phyloP scores from a whole-genome alignment of 2,888 invertebrate species.

The Protodeltote pygarga region DNA sequence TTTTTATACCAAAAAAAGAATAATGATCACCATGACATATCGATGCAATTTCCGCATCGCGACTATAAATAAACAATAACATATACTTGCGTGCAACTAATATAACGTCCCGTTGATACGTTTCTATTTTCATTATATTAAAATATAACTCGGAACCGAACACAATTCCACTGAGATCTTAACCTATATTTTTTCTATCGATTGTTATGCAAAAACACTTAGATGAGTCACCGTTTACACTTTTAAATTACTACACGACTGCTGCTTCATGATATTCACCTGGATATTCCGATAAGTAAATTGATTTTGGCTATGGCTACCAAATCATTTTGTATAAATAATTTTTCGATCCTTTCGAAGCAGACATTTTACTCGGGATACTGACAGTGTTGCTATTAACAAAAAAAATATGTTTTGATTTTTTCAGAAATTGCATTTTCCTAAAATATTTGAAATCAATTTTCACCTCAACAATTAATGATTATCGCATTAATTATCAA shows the following conservation, averaged over 20 bases:
- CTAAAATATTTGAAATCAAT: too few relatives aligned
- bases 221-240: constrained; percentile 71
- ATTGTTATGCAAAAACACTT: constrained; percentile 86
- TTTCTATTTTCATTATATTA: constrained; percentile 70
- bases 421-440: neutral
- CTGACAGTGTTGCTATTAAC: constrained; percentile 56
- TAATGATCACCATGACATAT: constrained; percentile 78
- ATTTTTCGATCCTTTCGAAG: constrained; percentile 75
- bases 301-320: constrained; percentile 62
- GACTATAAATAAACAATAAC: constrained; percentile 82
- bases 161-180: constrained; percentile 80
- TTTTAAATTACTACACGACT: constrained; percentile 56
- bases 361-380: constrained; percentile 82
- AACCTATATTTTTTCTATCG: constrained; percentile 86
- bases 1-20: constrained; percentile 77
- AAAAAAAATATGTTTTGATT: constrained; percentile 7
- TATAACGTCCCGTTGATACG: constrained; percentile 65
- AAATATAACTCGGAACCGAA: constrained; percentile 72
- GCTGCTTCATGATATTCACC: constrained; percentile 70
- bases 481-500: neutral
- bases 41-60: constrained; percentile 78
- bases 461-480: too few relatives aligned
- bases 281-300: constrained; percentile 65
- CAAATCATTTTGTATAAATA: constrained; percentile 72
- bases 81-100: constrained; percentile 69